Base-by-base conservation (phyloP, 2,797 vertebrate genomes). In the Halcyon chelicuti region DNA sequence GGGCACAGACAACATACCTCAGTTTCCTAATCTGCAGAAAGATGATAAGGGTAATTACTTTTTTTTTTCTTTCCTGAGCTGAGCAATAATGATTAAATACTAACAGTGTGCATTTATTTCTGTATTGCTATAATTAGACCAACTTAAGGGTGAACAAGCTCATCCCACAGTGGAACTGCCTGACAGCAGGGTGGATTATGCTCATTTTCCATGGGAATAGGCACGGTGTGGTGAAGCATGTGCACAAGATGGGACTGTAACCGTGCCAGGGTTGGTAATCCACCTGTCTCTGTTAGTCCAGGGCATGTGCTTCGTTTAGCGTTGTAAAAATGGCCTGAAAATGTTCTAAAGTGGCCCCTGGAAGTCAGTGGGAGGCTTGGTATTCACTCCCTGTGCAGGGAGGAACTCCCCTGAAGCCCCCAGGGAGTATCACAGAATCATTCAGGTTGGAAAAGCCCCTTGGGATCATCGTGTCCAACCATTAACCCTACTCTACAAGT, bases 221-320 rank as follows among this genome's bases (percentile, higher is more conserved):
- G 33, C 46, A 3, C 26, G 25, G 19, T 29, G 31, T 78, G 67
- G 31, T 68, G 71, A 65, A 70, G 28, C n/a, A 14, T 2, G 14
- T 31, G 20, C 37, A 33, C 6, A 29, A 29, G 66, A 13, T 31
- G 39, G 40, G 35, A 2, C 46, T 35, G 58, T 33, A 18, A 17
- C 23, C 17, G 2, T 29, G 29, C 12, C 37, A 37, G 51, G 31
- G n/a, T 23, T 57, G 33, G 15, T 67, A 3, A 26, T 4, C 16
- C 58, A 4, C 20, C 1, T 37, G n/a, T 23, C 25, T 12, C 22
- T 51, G 0, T 26, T 14, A 23, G 31, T 15, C n/a, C 3, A 3
- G 49, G 42, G n/a, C 22, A 26, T 47, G 7, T 57, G 49, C 54
- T 72, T 62, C 28, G 23, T 26, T 86, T 72, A 77, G 51, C 13